Conservation (phyloP, 2,888 invertebrate species). For the Blera fallax region DNA sequence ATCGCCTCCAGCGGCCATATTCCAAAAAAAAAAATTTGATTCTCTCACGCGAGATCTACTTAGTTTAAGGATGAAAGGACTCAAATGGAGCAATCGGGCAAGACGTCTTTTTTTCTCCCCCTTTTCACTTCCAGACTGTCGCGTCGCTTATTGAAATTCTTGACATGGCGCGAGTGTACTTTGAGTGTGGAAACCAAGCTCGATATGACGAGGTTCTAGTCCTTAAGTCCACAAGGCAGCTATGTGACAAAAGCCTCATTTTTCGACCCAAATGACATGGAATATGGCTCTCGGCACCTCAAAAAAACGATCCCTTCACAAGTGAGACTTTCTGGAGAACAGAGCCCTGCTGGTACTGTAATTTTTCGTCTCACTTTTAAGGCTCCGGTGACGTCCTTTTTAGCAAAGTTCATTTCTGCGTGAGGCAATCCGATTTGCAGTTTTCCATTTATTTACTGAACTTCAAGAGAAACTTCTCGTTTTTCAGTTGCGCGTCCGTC, state of each 20-base stretch:
- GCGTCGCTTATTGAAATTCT: conserved; percentile 30
- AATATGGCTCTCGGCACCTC: too few species aligned
- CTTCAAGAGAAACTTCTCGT: conserved; percentile 10
- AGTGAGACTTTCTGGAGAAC: too few species aligned
- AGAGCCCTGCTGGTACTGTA: too few species aligned
- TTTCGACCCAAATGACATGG: too few species aligned
- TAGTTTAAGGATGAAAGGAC: background rate
- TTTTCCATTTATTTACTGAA: conserved; percentile 27
- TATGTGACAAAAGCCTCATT: too few species aligned
- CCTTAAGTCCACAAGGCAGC: too few species aligned
- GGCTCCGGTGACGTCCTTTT: background rate
- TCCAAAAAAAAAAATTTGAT: conserved; percentile 21
- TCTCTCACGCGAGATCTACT: background rate
- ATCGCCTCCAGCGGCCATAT: conserved; percentile 10
- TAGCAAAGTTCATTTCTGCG: background rate
- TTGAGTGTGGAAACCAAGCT: too few species aligned
- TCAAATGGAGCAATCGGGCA: background rate
- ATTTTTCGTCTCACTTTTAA: too few species aligned
- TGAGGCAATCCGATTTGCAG: conserved; percentile 24
- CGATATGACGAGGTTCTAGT: too few species aligned
- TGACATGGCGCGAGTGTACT: background rate
- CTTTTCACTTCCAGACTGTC: conserved; percentile 11
- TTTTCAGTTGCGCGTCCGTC: conserved; percentile 25
- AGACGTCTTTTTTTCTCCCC: background rate
- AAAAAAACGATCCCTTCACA: too few species aligned